These are phyloP conservation scores for Chrysogorgia sp. DNA, from an alignment of 92 coral and sea anemone genomes.

Conservation along the genomic window DNA sequence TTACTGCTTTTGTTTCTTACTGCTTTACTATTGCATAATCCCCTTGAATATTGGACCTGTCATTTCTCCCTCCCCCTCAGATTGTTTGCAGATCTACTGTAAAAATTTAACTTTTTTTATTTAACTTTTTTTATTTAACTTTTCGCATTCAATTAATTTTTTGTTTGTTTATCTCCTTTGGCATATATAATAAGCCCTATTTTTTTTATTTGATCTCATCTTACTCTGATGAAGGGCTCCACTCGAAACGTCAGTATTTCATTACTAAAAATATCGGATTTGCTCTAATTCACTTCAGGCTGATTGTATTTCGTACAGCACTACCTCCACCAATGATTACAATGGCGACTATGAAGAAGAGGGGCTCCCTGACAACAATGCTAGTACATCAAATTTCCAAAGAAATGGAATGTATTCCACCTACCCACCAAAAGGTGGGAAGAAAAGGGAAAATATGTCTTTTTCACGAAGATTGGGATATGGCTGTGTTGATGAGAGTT, in stretches of 20 bases:
- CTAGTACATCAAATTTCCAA: constrained; percentile 63
- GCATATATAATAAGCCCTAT: too few relatives aligned
- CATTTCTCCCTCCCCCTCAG: too few relatives aligned
- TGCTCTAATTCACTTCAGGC: constrained; percentile 36
- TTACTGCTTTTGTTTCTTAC: too few relatives aligned
- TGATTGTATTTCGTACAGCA: constrained; percentile 85
- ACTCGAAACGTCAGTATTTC: too few relatives aligned
- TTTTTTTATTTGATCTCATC: background rate
- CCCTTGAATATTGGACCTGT: too few relatives aligned
- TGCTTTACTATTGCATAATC: too few relatives aligned
- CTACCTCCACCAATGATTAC: constrained; percentile 97
- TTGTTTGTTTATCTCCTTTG: too few relatives aligned
- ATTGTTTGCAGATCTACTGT: too few relatives aligned
- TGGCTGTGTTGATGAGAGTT: constrained; percentile 58
- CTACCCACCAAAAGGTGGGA: constrained; percentile 81
- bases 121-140: too few relatives aligned
- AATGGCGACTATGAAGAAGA: constrained; percentile 92
- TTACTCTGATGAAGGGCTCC: too few relatives aligned
- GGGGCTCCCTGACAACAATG: constrained; percentile 67
- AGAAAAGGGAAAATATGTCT: constrained; percentile 70
- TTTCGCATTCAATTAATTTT: too few relatives aligned
- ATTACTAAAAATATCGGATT: background rate
- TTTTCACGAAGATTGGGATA: constrained; percentile 63
- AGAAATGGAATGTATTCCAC: constrained; percentile 89
- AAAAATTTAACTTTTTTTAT: too few relatives aligned